phyloP scores from a whole-genome alignment of 2,113 vertebrate genomes.

The Ageneiosus marmoratus region DNA sequence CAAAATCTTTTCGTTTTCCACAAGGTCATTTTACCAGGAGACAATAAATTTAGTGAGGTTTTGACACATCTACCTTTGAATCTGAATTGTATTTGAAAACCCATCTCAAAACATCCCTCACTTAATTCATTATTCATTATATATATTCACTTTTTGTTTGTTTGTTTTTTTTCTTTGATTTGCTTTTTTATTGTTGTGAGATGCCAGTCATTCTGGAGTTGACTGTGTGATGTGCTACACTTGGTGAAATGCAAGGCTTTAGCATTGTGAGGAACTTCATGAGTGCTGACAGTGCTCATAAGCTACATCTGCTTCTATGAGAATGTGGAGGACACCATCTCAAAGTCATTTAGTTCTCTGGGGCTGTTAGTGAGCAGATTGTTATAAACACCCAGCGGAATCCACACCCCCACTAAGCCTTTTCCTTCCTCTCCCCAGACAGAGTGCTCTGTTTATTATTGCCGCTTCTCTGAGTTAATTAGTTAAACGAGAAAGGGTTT shows the following conservation, averaged over 20 bases:
- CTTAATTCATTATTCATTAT: not conserved
- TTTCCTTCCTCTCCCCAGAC: conserved; percentile 29
- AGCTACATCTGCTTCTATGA: conserved; percentile 21
- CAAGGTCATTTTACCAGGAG: not conserved
- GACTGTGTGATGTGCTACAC: no score
- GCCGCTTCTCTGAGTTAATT: conserved; percentile 60
- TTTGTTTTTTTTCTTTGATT: not conserved
- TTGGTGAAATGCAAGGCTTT: not conserved
- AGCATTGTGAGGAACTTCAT: conserved; percentile 9
- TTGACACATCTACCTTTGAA: conserved; percentile 12
- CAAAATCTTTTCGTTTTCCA: not conserved
- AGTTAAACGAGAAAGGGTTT: conserved; percentile 50
- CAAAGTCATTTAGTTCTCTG: conserved; percentile 57
- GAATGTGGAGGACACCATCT: conserved; percentile 57
- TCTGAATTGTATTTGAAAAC: not conserved
- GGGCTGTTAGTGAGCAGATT: conserved; percentile 56
- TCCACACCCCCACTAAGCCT: conserved; percentile 55
- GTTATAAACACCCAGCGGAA: conserved; percentile 36
- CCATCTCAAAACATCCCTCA: not conserved
- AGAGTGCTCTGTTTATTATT: conserved; percentile 50
- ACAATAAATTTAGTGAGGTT: conserved; percentile 17
- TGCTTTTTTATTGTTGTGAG: no score
- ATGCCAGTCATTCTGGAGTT: not conserved
- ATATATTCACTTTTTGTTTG: not conserved
- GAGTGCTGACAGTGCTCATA: conserved; percentile 3